Percentiles rank a stretch among this genome's conserved stretches.
phyloP scores from a whole-genome alignment of 2,888 invertebrate species.

The Clitarchus hookeri region DNA sequence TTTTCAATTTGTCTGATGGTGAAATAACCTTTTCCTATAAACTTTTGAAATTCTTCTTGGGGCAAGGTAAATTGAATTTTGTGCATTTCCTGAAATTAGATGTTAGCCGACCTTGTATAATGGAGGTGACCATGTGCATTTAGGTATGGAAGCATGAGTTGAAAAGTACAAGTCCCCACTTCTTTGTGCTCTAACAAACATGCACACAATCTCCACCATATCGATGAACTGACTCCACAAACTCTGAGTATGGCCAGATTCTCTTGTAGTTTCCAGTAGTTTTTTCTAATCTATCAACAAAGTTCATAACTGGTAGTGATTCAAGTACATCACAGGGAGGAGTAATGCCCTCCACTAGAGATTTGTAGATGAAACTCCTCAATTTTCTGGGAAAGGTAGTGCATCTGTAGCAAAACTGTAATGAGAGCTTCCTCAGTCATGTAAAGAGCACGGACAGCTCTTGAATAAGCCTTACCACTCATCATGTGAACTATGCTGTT shows the following conservation, averaged over 20 bases:
- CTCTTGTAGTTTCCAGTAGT: neutral
- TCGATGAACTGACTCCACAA: conserved; percentile 18
- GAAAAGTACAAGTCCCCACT: neutral
- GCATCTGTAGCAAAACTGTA: neutral
- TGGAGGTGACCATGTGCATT: neutral
- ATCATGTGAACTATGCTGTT: neutral
- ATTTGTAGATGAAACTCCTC: neutral
- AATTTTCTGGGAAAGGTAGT: neutral
- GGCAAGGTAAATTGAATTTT: conserved; percentile 7
- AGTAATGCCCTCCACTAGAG: conserved; percentile 17
- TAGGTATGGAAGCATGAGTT: neutral
- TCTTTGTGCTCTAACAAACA: neutral
- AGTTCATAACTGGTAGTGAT: conserved; percentile 16
- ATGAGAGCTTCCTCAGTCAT: conserved; percentile 21
- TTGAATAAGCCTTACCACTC: conserved; percentile 20
- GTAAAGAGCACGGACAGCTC: conserved; percentile 6
- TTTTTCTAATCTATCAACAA: neutral
- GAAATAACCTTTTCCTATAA: neutral
- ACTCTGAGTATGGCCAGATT: conserved; percentile 12
- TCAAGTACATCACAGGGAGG: neutral
- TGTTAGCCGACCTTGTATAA: neutral
- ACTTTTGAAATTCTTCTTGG: neutral
- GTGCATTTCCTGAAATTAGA: neutral
- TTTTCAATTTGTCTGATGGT: neutral
- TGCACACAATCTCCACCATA: neutral